phyloP scores from a whole-genome alignment of 2,888 invertebrate genomes.

The Octodonta nipae region DNA sequence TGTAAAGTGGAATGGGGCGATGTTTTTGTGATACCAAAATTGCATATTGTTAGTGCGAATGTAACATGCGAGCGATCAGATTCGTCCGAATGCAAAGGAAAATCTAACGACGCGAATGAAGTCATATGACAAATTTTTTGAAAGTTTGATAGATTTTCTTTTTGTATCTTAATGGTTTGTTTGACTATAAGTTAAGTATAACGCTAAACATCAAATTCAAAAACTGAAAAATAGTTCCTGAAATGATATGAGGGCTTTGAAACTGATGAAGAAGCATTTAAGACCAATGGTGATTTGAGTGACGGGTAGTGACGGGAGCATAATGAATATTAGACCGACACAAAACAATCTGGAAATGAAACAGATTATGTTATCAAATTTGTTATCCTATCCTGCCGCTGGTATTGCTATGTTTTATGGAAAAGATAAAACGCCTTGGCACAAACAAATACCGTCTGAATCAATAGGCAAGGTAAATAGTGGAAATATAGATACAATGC shows the following conservation, averaged over 20 bases:
- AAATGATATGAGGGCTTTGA: neutral
- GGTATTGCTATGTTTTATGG: neutral
- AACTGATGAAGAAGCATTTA: neutral
- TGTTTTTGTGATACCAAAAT: no score
- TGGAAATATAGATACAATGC: no score
- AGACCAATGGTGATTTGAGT: neutral
- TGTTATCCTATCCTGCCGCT: neutral
- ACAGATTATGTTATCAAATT: neutral
- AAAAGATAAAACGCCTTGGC: neutral
- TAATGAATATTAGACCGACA: no score
- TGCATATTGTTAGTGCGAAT: no score
- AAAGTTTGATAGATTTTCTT: no score
- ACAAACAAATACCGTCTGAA: neutral
- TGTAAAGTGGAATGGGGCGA: neutral
- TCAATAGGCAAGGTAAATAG: neutral
- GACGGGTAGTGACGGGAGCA: no score
- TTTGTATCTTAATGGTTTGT: no score
- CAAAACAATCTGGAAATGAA: no score
- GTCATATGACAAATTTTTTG: neutral
- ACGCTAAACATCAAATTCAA: neutral
- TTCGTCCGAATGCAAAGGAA: no score
- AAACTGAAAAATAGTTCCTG: neutral
- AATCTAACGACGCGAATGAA: slow-evolving; percentile 1
- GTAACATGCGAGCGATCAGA: no score
- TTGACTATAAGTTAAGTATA: no score